Base-by-base conservation (phyloP, 2,888 invertebrate genomes). In the Beris chalybata region DNA sequence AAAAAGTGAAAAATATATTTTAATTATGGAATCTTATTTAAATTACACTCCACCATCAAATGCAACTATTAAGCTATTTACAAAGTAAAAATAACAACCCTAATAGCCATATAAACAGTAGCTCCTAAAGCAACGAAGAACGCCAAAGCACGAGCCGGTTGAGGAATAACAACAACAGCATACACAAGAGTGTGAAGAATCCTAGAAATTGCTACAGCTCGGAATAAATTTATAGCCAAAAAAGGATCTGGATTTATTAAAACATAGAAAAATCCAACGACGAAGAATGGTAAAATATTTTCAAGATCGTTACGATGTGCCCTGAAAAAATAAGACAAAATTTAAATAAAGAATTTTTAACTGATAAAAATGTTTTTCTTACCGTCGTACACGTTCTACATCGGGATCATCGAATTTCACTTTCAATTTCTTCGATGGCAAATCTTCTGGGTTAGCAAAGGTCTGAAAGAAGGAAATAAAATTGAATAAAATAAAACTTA, bases 261-360 rank as follows among this genome's bases (percentile, higher is more conserved):
- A 0, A 83, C 77, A 74, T 85, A 87, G 11, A 85, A 76, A 2
- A 83, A 74, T 7, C 83, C 85, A 67, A 83, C 74, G 30, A 82
- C 71, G 38, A 85, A 79, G 74, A 86, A 87, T 5, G 84, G 80
- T 4, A 84, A 74, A 69, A 87, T 85, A 74, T 86, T 87, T 75
- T 87, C 86, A 72, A 87, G 72, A 74, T 87, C 87, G 73, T 87
- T 87, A 70, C 82, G 81, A 73, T 87, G 87, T 5, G 85, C 85
- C 71, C 87, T 85, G 77, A 5, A 76, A 77, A 12, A 67, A n/a
- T n/a, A n/a, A 30, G 30, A 53, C 9, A 30, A 57, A 61, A 47
- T 47, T 48, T 32, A 12, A 48, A 22, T 57, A 52, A 12, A 22
- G 9, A 54, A 12, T 15, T n/a, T 45, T 13, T 11, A 48, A 48